Evolutionary conservation across 2,113 vertebrate genomes (phyloP).

Genomic region (Phyllostomus hastatus): DNA sequence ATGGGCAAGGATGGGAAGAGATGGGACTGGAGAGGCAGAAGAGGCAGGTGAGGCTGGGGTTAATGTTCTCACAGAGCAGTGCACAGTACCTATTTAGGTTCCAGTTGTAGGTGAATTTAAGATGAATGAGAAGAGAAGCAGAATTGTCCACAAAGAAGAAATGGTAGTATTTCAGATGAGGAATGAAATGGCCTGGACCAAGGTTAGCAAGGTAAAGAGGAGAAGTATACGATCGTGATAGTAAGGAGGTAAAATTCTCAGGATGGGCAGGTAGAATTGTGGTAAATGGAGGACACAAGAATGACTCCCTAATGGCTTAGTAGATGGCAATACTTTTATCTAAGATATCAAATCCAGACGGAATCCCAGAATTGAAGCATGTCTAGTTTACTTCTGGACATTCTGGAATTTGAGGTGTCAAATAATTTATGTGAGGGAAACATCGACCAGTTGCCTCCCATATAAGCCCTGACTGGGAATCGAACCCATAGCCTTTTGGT

Average conservation of each 20-base stretch:
- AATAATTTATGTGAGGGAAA: background rate
- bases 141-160: background rate
- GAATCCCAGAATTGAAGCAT: background rate
- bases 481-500: too few relatives aligned
- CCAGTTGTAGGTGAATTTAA: background rate
- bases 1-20: background rate
- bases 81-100: background rate
- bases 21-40: background rate
- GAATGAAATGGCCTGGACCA: background rate
- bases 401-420: background rate
- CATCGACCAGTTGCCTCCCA: too few relatives aligned
- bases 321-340: background rate
- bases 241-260: background rate
- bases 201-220: background rate
- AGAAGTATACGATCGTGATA: background rate
- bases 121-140: background rate
- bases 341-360: background rate
- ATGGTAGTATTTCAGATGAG: background rate
- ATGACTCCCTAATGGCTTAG: background rate
- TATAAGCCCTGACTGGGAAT: too few relatives aligned
- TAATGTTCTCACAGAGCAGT: background rate
- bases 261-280: background rate
- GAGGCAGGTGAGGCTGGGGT: background rate
- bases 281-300: background rate
- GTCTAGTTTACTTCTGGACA: background rate